Evolutionary conservation across 1,140 invertebrate species (phyloP), one percentile per base, ranked within the genome.

Genomic region (Aporrectodea caliginosa): DNA sequence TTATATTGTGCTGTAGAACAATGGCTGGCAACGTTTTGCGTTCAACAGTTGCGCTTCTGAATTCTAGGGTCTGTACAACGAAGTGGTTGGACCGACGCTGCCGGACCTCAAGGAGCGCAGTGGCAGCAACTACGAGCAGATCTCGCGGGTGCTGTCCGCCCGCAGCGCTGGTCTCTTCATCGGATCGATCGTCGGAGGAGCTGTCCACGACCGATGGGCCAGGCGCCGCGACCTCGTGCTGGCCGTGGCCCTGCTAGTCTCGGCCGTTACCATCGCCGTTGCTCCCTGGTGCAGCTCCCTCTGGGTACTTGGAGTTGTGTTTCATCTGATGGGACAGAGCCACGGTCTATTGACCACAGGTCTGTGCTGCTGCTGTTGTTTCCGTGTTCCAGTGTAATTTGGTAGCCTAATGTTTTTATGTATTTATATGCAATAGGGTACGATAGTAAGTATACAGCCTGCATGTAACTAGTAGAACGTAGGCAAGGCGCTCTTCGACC

Each of bases 61-160:
- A n/a, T 69, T 77, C 30, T 70, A 78, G 77, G 77, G 77, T 78
- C 68, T 78, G 27, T 78, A 27, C 58, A 30, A n/a, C 32, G 77
- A 78, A 70, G 30, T 78, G 29, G 58, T 71, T 72, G 77, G 77
- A 16, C 77, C 77, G 33, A 78, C 77, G 16, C 68, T 78, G 22
- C 69, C 68, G 22, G 69, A 78, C 27, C 77, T 78, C 31, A 78
- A 72, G 69, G 22, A 32, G 29, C 2, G 33, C 1, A 35, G 71
- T 31, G 35, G 14, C 69, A 43, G 30, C 29, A 72, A 73, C 77
- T 78, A 78, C 29, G 77, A 78, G 34, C 29, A 78, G 33, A 78
- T 78, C 2, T 29, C 69, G 1, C 69, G 70, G 16, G 77, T 35
- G 2, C 33, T 78, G 31, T 22, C 30, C 30, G 77, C 69, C 16